phyloP scores from a whole-genome alignment of 2,797 vertebrate genomes.

The Danio kyathit region DNA sequence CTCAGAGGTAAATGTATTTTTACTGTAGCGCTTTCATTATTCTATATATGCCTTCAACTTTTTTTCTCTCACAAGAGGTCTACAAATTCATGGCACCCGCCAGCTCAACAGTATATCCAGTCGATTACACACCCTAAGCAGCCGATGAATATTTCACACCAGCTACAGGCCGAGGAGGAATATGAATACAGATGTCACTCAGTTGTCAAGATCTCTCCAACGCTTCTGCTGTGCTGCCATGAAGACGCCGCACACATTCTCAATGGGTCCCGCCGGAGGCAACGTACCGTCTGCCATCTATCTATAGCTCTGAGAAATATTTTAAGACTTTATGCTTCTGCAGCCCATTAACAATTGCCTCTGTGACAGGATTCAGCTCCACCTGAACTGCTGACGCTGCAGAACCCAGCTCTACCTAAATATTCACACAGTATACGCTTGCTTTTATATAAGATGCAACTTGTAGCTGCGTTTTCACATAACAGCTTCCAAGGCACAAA shows the following conservation, averaged over 20 bases:
- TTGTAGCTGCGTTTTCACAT: slow-evolving; percentile 31
- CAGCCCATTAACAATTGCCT: slow-evolving; percentile 46
- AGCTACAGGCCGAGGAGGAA: slow-evolving; percentile 47
- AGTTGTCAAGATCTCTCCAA: slow-evolving; percentile 38
- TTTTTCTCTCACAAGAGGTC: slow-evolving; percentile 8
- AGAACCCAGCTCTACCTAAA: slow-evolving; percentile 20
- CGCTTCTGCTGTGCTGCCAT: slow-evolving; percentile 9
- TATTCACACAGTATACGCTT: slow-evolving; percentile 4
- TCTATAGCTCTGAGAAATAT: slow-evolving; percentile 46
- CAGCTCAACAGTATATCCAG: slow-evolving; percentile 22
- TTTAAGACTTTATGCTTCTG: slow-evolving; percentile 40
- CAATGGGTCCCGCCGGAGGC: slow-evolving; percentile 10
- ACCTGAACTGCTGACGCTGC: slow-evolving; percentile 40
- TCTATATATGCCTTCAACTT: slow-evolving; percentile 11
- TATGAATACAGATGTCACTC: slow-evolving; percentile 62
- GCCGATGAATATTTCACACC: slow-evolving; percentile 58
- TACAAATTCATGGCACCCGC: slow-evolving; percentile 1
- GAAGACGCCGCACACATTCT: slow-evolving; percentile 14
- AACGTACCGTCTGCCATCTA: slow-evolving; percentile 22
- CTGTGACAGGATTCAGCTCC: slow-evolving; percentile 17
- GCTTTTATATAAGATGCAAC: neutral
- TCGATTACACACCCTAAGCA: slow-evolving; percentile 52
- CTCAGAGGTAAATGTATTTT: slow-evolving; percentile 9
- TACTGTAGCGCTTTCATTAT: slow-evolving; percentile 20
- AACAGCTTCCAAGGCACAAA: slow-evolving; percentile 3